Evolutionary conservation across 2,888 invertebrate species (phyloP).

Genomic region (Ephialtes manifestator): DNA sequence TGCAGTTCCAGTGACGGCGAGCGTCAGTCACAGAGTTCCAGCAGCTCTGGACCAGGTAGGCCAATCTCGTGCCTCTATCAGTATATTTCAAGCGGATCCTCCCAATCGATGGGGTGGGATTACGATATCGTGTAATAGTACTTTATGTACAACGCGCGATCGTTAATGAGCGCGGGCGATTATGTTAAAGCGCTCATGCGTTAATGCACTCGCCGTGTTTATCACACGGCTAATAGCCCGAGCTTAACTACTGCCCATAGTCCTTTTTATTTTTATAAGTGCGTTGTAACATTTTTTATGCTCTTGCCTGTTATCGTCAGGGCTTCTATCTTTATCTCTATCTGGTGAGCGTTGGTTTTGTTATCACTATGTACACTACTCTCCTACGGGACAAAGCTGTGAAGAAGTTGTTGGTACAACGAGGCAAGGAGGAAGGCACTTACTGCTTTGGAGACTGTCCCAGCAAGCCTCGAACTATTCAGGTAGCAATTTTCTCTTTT

Average conservation of each 20-base stretch:
- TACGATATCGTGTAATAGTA: slow-evolving; percentile 61
- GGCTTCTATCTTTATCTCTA: slow-evolving; percentile 95
- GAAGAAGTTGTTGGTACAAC: slow-evolving; percentile 82
- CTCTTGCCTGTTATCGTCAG: slow-evolving; percentile 85
- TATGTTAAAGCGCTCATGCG: slow-evolving; percentile 62
- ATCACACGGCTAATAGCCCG: slow-evolving; percentile 35
- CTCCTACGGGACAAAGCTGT: slow-evolving; percentile 90
- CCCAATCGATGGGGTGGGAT: slow-evolving; percentile 56
- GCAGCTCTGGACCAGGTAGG: slow-evolving; percentile 91
- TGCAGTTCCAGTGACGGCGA: slow-evolving; percentile 95
- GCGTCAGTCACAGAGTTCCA: slow-evolving; percentile 92
- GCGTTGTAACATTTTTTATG: slow-evolving; percentile 22
- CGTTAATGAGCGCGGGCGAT: slow-evolving; percentile 64
- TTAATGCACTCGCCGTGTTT: slow-evolving; percentile 55
- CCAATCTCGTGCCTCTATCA: slow-evolving; percentile 27
- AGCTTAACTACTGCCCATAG: slow-evolving; percentile 6
- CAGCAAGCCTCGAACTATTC: slow-evolving; percentile 57
- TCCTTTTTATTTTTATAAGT: slow-evolving; percentile 18
- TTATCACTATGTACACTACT: slow-evolving; percentile 91
- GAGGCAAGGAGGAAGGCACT: slow-evolving; percentile 77
- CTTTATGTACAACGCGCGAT: slow-evolving; percentile 62
- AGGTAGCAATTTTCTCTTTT: slow-evolving; percentile 61
- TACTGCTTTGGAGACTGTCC: slow-evolving; percentile 70
- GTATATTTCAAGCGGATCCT: slow-evolving; percentile 21
- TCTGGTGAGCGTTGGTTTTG: slow-evolving; percentile 91